phyloP scores from a whole-genome alignment of 2,888 invertebrate genomes.

The Drosophila emarginata region DNA sequence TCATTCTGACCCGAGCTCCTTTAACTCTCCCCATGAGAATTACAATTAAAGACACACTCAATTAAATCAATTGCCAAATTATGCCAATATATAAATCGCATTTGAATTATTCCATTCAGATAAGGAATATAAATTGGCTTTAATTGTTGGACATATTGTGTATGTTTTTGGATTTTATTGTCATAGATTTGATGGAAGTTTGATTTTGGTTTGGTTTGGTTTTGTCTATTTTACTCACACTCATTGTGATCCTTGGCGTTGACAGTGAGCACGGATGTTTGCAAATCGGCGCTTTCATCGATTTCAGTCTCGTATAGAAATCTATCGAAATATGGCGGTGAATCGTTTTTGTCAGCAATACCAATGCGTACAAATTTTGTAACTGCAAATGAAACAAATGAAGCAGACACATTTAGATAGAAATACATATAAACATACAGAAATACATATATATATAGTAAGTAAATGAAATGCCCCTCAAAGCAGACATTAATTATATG shows the following conservation, averaged over 20 bases:
- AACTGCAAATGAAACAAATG: conserved; percentile 86
- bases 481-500: conserved; percentile 69
- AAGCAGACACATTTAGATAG: conserved; percentile 30
- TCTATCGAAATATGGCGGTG: conserved; percentile 98
- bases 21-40: conserved; percentile 10
- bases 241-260: conserved; percentile 99
- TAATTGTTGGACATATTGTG: conserved; percentile 19
- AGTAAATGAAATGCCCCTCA: conserved; percentile 67
- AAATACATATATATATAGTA: conserved; percentile 15
- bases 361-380: conserved; percentile 98
- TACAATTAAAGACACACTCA: conserved; percentile 44
- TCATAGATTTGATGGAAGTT: conserved; percentile 18
- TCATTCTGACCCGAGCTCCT: not conserved
- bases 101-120: conserved; percentile 19
- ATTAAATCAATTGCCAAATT: conserved; percentile 69
- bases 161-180: conserved; percentile 24
- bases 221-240: conserved; percentile 87
- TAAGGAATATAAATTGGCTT: conserved; percentile 42
- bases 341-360: conserved; percentile 99
- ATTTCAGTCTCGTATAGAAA: conserved; percentile 97
- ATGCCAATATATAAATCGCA: conserved; percentile 43
- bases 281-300: conserved; percentile 98
- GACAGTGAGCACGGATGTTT: conserved; percentile 97
- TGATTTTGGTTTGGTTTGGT: not conserved
- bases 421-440: conserved; percentile 17